Conservation (phyloP, 2,113 vertebrate species). For the Tychaedon coryphoeus region DNA sequence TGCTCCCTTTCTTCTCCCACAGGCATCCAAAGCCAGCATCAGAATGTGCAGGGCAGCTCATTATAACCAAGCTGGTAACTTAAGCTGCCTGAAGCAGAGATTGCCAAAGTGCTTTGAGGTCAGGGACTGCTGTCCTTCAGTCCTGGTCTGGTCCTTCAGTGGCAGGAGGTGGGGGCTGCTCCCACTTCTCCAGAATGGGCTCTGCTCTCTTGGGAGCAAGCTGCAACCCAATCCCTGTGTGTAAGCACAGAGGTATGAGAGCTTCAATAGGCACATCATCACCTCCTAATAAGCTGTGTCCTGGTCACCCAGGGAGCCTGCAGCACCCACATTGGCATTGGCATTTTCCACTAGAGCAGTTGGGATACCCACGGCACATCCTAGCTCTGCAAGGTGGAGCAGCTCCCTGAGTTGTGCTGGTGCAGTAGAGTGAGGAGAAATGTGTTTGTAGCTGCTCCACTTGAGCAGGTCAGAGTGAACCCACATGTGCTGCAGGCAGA, state of each 20-base stretch:
- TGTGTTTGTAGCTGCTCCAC: neutral
- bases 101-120: neutral
- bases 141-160: neutral
- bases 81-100: neutral
- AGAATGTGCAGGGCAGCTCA: neutral
- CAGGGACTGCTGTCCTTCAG: neutral
- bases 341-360: conserved; percentile 36
- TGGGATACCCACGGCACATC: neutral
- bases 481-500: neutral
- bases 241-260: neutral
- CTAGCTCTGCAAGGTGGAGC: neutral
- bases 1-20: rapidly evolving
- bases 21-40: neutral
- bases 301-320: neutral
- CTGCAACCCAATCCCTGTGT: conserved; percentile 5
- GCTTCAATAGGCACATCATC: neutral
- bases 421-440: neutral
- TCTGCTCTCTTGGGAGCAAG: neutral
- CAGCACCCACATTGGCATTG: neutral
- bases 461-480: neutral
- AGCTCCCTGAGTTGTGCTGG: neutral
- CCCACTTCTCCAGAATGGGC: neutral
- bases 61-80: neutral
- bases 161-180: neutral
- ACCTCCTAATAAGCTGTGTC: neutral